phyloP scores from a whole-genome alignment of 2,888 invertebrate genomes.

The Nipponacmea schrenckii region DNA sequence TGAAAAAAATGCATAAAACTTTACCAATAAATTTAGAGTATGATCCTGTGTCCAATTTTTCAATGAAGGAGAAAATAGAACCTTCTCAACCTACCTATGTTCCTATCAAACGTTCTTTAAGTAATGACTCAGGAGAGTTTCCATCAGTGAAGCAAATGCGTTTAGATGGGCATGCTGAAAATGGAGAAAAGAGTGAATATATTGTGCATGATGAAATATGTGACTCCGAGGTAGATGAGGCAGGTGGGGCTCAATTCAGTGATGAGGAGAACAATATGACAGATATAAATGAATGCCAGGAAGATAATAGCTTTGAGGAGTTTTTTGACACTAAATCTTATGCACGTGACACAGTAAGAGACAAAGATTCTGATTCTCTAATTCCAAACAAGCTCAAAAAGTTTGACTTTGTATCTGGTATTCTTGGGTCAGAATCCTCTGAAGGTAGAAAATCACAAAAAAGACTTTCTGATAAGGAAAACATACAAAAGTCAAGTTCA shows the following conservation, averaged over 20 bases:
- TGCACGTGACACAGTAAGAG: background rate
- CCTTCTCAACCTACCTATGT: conserved; percentile 15
- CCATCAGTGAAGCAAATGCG: background rate
- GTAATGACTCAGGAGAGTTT: conserved; percentile 10
- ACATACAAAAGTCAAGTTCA: conserved; percentile 25
- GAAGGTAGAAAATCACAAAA: conserved; percentile 71
- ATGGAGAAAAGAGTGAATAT: background rate
- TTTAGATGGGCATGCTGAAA: background rate
- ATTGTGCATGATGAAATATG: background rate
- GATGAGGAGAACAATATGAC: conserved; percentile 11
- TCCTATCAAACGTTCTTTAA: conserved; percentile 21
- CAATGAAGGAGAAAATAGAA: conserved; percentile 20
- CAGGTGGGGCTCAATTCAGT: conserved; percentile 23
- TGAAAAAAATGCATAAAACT: conserved; percentile 16
- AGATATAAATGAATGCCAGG: background rate
- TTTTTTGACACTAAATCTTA: background rate
- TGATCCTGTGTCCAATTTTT: conserved; percentile 56
- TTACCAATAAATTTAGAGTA: conserved; percentile 46
- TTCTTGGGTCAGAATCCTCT: too few relatives aligned
- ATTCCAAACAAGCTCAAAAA: too few relatives aligned
- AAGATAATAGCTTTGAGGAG: background rate
- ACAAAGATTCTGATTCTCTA: background rate
- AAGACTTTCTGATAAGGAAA: conserved; percentile 11
- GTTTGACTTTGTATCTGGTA: too few relatives aligned
- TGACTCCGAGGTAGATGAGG: conserved; percentile 19